A percentile compares a stretch with the other conserved stretches of the same genome.
Evolutionary conservation across 2,888 invertebrate species (phyloP).

Genomic region (Hoplodrina blanda): DNA sequence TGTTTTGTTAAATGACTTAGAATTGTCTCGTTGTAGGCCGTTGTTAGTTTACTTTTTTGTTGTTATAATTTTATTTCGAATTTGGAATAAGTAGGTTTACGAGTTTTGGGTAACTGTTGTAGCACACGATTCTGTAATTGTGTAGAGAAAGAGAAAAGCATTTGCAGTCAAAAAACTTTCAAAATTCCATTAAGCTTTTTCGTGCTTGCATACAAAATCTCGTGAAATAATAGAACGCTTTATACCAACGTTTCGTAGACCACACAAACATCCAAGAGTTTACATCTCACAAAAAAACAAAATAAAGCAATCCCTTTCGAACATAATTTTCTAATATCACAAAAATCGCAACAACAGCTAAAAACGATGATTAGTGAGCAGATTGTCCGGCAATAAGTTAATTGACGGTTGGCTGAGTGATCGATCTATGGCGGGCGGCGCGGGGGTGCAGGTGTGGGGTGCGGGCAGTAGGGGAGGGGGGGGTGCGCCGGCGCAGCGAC

Average conservation of each 20-base stretch:
- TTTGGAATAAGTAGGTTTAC: slow-evolving; percentile 45
- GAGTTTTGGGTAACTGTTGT: slow-evolving; percentile 16
- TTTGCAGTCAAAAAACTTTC: background rate
- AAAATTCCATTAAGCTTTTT: background rate
- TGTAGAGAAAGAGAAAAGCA: background rate
- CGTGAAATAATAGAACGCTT: background rate
- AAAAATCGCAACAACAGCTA: slow-evolving; percentile 61
- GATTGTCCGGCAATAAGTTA: slow-evolving; percentile 81
- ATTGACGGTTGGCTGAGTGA: slow-evolving; percentile 83
- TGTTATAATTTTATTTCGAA: slow-evolving; percentile 35
- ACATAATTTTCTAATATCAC: slow-evolving; percentile 59
- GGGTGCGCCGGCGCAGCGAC: slow-evolving; percentile 78
- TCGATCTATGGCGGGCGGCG: slow-evolving; percentile 78
- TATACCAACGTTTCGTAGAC: slow-evolving; percentile 30
- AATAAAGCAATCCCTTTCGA: slow-evolving; percentile 28
- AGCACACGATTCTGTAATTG: slow-evolving; percentile 34
- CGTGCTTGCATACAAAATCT: background rate
- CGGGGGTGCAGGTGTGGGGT: slow-evolving; percentile 43
- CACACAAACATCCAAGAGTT: slow-evolving; percentile 29
- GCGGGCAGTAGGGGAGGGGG: slow-evolving; percentile 53
- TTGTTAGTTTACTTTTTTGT: slow-evolving; percentile 44
- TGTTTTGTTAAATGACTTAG: slow-evolving; percentile 72
- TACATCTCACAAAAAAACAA: slow-evolving; percentile 18
- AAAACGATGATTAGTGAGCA: slow-evolving; percentile 76
- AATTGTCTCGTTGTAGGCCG: slow-evolving; percentile 73